Conservation (phyloP, 2,797 vertebrate genomes). For the Pipistrellus nathusii region DNA sequence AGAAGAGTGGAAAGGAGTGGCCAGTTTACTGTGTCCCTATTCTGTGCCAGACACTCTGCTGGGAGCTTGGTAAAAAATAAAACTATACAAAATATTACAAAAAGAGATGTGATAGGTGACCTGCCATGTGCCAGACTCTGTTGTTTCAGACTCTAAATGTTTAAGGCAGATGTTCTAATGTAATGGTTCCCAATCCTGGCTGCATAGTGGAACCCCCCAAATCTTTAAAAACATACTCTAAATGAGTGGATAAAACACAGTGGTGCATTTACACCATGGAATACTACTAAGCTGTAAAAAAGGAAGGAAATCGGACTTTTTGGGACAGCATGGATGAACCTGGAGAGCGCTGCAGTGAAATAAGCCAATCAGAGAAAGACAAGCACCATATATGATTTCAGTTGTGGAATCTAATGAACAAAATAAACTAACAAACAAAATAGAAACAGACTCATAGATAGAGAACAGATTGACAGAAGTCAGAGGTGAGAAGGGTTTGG, state of each 20-base stretch:
- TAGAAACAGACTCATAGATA: neutral
- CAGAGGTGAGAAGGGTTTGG: neutral
- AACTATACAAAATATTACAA: neutral
- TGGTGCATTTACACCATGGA: neutral
- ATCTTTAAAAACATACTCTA: neutral
- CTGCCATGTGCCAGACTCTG: neutral
- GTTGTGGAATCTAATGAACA: neutral
- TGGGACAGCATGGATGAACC: neutral
- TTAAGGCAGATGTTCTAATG: constrained; percentile 35
- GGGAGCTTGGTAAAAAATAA: constrained; percentile 27
- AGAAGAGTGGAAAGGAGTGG: neutral
- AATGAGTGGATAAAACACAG: neutral
- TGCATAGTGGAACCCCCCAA: neutral
- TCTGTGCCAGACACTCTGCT: neutral
- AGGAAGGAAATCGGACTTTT: neutral
- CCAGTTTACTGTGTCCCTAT: neutral
- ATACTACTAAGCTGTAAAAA: neutral
- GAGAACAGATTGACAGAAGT: neutral
- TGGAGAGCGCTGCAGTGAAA: neutral
- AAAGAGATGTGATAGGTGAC: neutral
- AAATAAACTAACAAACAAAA: neutral
- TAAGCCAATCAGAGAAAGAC: neutral
- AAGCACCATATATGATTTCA: neutral
- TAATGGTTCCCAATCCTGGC: neutral
- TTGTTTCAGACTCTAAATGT: neutral